Evolutionary conservation across 2,797 vertebrate genomes (phyloP), one percentile per base, ranked within the genome.

Genomic region (Neosalanx taihuensis): DNA sequence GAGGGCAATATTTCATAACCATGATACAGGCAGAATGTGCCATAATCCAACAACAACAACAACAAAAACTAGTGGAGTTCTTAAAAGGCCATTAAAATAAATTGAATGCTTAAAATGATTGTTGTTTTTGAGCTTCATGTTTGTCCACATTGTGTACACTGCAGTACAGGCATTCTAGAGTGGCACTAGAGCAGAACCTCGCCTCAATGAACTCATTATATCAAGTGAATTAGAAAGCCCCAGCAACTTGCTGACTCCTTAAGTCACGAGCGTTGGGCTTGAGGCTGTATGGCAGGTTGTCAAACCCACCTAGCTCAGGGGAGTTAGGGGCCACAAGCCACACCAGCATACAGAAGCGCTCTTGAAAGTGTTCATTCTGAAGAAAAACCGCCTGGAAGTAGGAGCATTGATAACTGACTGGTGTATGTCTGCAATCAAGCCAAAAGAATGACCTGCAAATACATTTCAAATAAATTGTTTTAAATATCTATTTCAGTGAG

Each of bases 221-320:
- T 59, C 61, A 49, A 74, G 70, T 59, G 81, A 72, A 78, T 76
- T 75, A 74, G 64, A 66, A 46, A 37, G 67, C 62, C 31, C 75
- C 75, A 26, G 51, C 41, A 46, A 46, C 10, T 13, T 46, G 41
- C 41, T 46, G 41, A 46, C 41, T 46, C 41, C 6, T 41, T 46
- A 13, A 67, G 51, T 33, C 49, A 56, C 15, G 30, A 58, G 53
- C 35, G 53, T 68, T 68, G 23, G 67, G 62, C 51, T 41, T 64
- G 49, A 74, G 31, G 31, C 31, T 69, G 29, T 67, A 71, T 62
- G 17, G 64, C 30, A 58, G 70, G 49, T 72, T 72, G 66, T 63
- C 46, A 64, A 56, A 57, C 66, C 66, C 56, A 26, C 31, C 67
- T 35, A 63, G 20, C 49, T 64, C 62, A 64, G 67, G 53, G 49